These are phyloP conservation scores for Phoenoteleia sp. DNA, from an alignment of 2,888 invertebrate genomes.

Conservation along the genomic window DNA sequence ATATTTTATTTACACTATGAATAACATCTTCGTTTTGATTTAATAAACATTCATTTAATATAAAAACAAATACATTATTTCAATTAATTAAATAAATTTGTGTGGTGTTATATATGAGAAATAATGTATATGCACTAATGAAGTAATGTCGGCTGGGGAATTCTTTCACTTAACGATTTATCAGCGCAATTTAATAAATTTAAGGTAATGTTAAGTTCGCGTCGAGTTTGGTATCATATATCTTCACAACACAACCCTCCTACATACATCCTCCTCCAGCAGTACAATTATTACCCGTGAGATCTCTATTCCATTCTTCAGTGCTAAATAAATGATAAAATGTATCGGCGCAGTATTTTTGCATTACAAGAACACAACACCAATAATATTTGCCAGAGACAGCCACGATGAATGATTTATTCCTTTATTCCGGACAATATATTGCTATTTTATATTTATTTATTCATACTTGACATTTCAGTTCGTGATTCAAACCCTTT, in stretches of 20 bases:
- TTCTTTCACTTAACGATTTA: slow-evolving; percentile 25
- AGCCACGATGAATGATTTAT: slow-evolving; percentile 67
- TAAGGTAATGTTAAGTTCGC: slow-evolving; percentile 25
- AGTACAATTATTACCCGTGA: slow-evolving; percentile 42
- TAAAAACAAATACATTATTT: too few relatives aligned
- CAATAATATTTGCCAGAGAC: slow-evolving; percentile 46
- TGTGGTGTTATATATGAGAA: too few relatives aligned
- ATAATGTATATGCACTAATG: too few relatives aligned
- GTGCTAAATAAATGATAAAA: slow-evolving; percentile 51
- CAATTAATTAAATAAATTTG: too few relatives aligned
- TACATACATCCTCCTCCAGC: not conserved
- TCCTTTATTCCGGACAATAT: slow-evolving; percentile 42
- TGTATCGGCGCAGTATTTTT: slow-evolving; percentile 20
- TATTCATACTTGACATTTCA: slow-evolving; percentile 74
- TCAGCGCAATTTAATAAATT: slow-evolving; percentile 46
- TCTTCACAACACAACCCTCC: slow-evolving; percentile 6
- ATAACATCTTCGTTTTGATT: too few relatives aligned
- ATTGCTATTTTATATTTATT: slow-evolving; percentile 72
- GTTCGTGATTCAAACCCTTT: slow-evolving; percentile 57
- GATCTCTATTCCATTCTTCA: slow-evolving; percentile 6
- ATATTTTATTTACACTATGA: too few relatives aligned
- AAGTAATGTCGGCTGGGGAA: not conserved
- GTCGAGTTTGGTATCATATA: slow-evolving; percentile 12
- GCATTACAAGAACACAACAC: slow-evolving; percentile 17
- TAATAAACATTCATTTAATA: too few relatives aligned